Conservation (phyloP, 2,797 vertebrate genomes). For the Harpagifer antarcticus region DNA sequence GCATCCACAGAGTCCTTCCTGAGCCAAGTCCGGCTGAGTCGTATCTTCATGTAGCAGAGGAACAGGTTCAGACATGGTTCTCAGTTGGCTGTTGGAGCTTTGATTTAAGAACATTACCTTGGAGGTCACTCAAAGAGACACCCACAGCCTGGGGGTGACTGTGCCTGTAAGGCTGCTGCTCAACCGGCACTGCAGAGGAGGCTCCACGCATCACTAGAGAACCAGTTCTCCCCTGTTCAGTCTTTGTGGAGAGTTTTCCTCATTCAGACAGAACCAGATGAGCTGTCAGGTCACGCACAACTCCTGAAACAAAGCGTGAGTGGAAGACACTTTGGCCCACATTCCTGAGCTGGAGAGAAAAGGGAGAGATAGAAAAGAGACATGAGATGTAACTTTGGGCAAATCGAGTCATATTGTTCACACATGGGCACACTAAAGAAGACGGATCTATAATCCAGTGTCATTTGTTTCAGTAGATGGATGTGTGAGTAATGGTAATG, state of each 20-base stretch:
- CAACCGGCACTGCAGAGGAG: constrained; percentile 37
- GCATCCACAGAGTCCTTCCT: constrained; percentile 34
- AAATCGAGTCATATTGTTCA: constrained; percentile 26
- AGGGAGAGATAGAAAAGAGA: constrained; percentile 16
- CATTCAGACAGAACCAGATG: neutral
- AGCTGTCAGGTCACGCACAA: constrained; percentile 6
- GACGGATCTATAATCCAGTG: constrained; percentile 6
- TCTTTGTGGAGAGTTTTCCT: neutral
- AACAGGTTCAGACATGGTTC: constrained; percentile 65
- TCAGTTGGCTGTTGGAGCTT: constrained; percentile 3
- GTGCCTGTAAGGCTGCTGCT: constrained; percentile 40
- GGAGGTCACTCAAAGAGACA: constrained; percentile 41
- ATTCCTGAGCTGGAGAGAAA: constrained; percentile 32
- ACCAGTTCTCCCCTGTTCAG: constrained; percentile 18
- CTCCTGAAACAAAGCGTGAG: constrained; percentile 11
- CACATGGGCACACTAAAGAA: constrained; percentile 16
- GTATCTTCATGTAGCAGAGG: constrained; percentile 20
- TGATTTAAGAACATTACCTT: constrained; percentile 44
- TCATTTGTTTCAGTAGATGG: constrained; percentile 7
- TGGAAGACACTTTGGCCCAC: constrained; percentile 13
- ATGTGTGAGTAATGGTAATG: neutral
- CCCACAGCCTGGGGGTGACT: constrained; percentile 40
- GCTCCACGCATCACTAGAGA: constrained; percentile 44
- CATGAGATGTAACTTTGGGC: neutral
- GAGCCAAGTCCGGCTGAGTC: constrained; percentile 1